A percentile compares a stretch with the other conserved stretches of the same genome.
These are phyloP conservation scores for Peromyscus attwateri DNA, from an alignment of 2,797 vertebrate species.

Conservation along the genomic window DNA sequence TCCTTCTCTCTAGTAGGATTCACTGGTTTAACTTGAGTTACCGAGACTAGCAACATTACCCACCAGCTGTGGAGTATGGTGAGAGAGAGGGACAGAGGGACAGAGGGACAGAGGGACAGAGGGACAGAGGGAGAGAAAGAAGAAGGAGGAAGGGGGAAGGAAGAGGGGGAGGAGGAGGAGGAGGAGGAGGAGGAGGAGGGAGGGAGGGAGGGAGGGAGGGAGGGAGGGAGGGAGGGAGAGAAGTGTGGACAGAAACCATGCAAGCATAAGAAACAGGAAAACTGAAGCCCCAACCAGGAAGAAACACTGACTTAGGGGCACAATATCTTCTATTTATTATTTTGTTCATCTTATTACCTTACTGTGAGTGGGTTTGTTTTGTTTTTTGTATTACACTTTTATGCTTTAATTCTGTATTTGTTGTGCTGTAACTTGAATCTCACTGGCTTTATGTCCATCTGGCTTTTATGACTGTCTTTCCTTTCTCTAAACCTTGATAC, in stretches of 20 bases:
- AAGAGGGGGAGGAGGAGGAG: accelerated
- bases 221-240: neutral
- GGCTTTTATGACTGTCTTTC: neutral
- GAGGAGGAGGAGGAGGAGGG: too few species aligned
- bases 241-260: neutral
- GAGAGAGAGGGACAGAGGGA: accelerated
- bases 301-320: neutral
- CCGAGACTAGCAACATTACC: neutral
- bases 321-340: neutral
- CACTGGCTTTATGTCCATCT: too few species aligned
- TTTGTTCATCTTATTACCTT: neutral
- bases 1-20: neutral
- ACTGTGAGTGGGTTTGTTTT: neutral
- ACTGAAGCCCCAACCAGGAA: neutral
- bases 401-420: neutral
- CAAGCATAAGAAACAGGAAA: neutral
- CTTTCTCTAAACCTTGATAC: neutral
- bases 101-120: too few species aligned
- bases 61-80: neutral
- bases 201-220: too few species aligned
- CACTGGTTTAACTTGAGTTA: neutral
- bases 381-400: neutral
- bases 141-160: accelerated
- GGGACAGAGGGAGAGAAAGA: too few species aligned
- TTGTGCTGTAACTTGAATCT: neutral